phyloP scores from a whole-genome alignment of 2,113 vertebrate genomes.

The Isurus oxyrinchus region DNA sequence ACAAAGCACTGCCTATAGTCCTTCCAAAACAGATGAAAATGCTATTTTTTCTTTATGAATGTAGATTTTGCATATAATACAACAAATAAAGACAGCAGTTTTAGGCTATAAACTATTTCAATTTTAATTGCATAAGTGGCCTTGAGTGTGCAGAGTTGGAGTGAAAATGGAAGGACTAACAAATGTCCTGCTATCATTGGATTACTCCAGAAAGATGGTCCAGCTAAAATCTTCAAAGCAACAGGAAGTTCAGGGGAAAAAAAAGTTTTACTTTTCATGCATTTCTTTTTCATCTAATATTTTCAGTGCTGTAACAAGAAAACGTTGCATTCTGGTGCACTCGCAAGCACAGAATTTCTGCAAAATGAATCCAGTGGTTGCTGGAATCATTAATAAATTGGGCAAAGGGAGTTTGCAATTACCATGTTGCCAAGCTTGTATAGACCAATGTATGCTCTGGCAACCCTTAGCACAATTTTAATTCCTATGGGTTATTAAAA shows the following conservation, averaged over 20 bases:
- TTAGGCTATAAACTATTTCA: not conserved
- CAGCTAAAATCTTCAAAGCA: not conserved
- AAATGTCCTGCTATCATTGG: not conserved
- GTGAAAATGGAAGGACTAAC: not conserved
- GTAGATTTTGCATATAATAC: not conserved
- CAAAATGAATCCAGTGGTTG: not conserved
- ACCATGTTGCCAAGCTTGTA: not conserved
- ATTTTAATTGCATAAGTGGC: not conserved
- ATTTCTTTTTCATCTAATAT: not conserved
- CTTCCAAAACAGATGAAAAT: not conserved
- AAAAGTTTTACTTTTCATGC: not conserved
- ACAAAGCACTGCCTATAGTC: not conserved
- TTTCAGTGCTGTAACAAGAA: not conserved
- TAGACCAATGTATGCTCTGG: not conserved
- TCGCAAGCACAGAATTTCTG: not conserved
- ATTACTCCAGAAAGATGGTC: not conserved
- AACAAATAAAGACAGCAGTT: not conserved
- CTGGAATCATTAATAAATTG: not conserved
- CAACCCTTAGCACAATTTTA: not conserved
- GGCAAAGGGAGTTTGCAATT: not conserved
- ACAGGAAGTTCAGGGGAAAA: not conserved
- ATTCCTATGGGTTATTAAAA: not conserved
- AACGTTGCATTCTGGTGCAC: too few species aligned
- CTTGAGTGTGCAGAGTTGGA: not conserved
- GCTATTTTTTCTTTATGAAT: not conserved